Base-by-base conservation (phyloP, 2,113 vertebrate species). In the Brachionichthys hirsutus region DNA sequence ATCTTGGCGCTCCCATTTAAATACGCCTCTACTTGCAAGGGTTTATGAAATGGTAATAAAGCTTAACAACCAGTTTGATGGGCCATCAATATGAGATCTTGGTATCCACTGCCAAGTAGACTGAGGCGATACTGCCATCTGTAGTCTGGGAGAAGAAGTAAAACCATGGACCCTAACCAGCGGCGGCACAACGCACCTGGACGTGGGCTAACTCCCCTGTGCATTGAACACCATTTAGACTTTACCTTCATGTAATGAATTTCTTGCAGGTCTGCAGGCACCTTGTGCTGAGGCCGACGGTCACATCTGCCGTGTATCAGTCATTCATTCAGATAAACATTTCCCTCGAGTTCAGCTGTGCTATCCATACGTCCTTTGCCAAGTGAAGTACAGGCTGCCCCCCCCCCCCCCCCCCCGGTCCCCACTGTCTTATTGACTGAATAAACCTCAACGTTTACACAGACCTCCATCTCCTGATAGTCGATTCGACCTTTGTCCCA, bases 91-190 rank as follows among this genome's bases (percentile, higher is more conserved):
- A 70, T 67, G 35, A 56, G 66, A 67, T 46, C 47, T 19, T 44
- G 44, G 51, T 54, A 20, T 34, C 9, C 40, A 43, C 44, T 54
- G 24, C 34, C 61, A 66, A 65, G 45, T 50, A 81, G 47, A 40
- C 80, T 89, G 73, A 89, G 60, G 62, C 89, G 89, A 90, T 76
- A 89, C 77, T 85, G 84, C 91, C 92, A 89, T 89, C 91, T 92
- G 85, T 91, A 89, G 92, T 82, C 85, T 56, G 67, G 60, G 70
- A 62, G 19, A 67, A 83, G 77, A 61, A 90, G 67, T 75, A 12
- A 46, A 62, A 48, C 13, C 30, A 6, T 24, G 22, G 19, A 8
- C 17, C 24, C 35, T 35, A 62, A 42, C 51, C 63, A 10, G 24
- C 24, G 56, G 24, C 67, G 71, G 63, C 45, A 13, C 18, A 3